Evolutionary conservation across 2,888 invertebrate genomes (phyloP).

Genomic region (Limnephilus auricula): DNA sequence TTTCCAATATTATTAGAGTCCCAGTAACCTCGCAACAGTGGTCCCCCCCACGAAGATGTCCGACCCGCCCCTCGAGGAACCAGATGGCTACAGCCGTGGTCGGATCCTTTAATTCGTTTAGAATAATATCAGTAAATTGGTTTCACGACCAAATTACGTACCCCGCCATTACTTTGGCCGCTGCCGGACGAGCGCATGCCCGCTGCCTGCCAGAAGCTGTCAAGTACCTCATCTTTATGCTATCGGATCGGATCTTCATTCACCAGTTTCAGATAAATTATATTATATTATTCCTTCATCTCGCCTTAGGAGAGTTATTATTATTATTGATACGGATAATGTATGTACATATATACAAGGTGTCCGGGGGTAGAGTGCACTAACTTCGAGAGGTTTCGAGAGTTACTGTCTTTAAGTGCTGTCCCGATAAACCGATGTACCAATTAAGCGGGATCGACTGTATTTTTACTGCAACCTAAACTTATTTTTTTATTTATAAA

Average conservation of each 20-base stretch:
- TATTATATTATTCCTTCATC: not conserved
- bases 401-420: too few relatives aligned
- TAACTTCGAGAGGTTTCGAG: too few relatives aligned
- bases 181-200: not conserved
- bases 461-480: too few relatives aligned
- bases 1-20: not conserved
- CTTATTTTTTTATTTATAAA: too few relatives aligned
- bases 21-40: not conserved
- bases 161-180: slow-evolving; percentile 55
- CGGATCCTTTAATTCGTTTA: slow-evolving; percentile 63
- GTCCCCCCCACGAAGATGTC: slow-evolving; percentile 32
- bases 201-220: slow-evolving; percentile 45
- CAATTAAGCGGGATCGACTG: too few relatives aligned
- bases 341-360: too few relatives aligned
- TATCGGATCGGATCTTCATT: not conserved
- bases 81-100: slow-evolving; percentile 47
- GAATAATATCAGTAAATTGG: slow-evolving; percentile 65
- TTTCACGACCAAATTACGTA: slow-evolving; percentile 64
- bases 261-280: not conserved
- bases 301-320: not conserved
- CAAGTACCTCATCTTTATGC: slow-evolving; percentile 33
- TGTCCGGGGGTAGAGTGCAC: too few relatives aligned
- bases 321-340: not conserved
- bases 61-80: slow-evolving; percentile 53
- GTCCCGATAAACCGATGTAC: too few relatives aligned